These are phyloP conservation scores for Podotricha telesiphe DNA, from an alignment of 2,888 invertebrate species.

Conservation along the genomic window DNA sequence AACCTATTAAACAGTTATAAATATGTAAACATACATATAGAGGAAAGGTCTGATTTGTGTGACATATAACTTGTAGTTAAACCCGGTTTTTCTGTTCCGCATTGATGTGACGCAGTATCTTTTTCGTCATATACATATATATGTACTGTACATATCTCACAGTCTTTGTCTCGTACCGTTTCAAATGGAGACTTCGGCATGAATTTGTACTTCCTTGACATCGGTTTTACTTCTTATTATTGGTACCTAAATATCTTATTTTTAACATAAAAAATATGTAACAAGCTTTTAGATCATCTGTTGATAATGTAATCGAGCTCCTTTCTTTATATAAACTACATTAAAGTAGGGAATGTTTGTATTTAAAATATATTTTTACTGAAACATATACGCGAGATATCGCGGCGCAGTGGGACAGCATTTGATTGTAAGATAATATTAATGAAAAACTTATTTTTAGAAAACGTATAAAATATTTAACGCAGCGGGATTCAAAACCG, in stretches of 20 bases:
- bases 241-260: constrained; percentile 2
- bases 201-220: constrained; percentile 36
- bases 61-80: constrained; percentile 14
- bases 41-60: constrained; percentile 21
- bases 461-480: no score
- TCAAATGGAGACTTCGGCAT: constrained; percentile 35
- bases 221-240: constrained; percentile 19
- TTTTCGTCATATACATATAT: constrained; percentile 8
- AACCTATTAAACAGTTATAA: background rate
- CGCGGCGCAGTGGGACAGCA: no score
- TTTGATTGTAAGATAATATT: no score
- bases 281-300: background rate
- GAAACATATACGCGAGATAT: no score
- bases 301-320: background rate
- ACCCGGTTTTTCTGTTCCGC: constrained; percentile 38
- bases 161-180: constrained; percentile 58
- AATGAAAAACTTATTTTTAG: no score
- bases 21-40: background rate
- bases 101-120: constrained; percentile 34
- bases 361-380: no score
- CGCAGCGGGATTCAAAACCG: no score
- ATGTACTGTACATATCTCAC: constrained; percentile 24
- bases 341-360: no score
- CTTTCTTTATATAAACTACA: no score
- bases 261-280: background rate